Evolutionary conservation across 2,113 vertebrate species (phyloP).

Genomic region (Clarias batrachus): DNA sequence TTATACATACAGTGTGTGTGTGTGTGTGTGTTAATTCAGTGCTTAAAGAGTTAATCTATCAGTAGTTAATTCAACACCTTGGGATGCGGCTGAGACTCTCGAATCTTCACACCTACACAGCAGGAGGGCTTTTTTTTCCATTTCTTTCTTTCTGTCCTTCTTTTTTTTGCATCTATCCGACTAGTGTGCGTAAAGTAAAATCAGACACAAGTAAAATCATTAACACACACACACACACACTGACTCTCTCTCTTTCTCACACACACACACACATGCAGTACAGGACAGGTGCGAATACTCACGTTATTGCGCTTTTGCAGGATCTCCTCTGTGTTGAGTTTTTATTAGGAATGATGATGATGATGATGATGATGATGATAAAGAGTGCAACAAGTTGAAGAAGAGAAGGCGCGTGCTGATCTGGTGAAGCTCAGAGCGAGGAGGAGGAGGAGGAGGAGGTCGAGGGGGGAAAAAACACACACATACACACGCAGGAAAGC

Average conservation of each 20-base stretch:
- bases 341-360: not conserved
- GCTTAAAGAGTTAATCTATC: not conserved
- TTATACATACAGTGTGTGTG: not conserved
- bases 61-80: constrained; percentile 16
- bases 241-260: not conserved
- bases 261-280: not conserved
- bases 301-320: constrained; percentile 4
- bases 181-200: not conserved
- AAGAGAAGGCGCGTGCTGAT: not conserved
- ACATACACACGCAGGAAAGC: not conserved
- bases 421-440: constrained; percentile 15
- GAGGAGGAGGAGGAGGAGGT: constrained; percentile 27
- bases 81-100: constrained; percentile 1
- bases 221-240: not conserved
- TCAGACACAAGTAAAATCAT: not conserved
- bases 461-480: constrained; percentile 11
- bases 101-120: not conserved
- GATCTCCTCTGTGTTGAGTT: not conserved
- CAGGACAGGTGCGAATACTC: constrained; percentile 7
- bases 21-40: not conserved
- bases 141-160: rapidly evolving
- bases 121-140: not conserved
- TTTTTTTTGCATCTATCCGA: not conserved
- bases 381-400: constrained; percentile 35
- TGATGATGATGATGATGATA: not conserved